Conservation (phyloP, 2,113 vertebrate species). For the Pterocles orientalis region DNA sequence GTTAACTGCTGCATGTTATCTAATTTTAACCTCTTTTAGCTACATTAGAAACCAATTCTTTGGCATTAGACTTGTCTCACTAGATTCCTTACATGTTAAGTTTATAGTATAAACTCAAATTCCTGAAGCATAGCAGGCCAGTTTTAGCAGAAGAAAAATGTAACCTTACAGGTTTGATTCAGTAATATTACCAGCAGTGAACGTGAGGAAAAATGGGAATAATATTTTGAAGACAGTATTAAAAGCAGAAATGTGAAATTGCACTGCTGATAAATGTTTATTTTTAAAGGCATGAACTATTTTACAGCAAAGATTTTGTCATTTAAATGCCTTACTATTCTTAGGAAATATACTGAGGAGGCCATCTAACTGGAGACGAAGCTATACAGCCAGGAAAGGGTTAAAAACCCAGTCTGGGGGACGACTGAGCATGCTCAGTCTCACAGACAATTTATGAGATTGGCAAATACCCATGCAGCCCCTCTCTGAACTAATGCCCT, state of each 20-base stretch:
- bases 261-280: neutral
- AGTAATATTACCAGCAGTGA: neutral
- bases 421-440: neutral
- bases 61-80: neutral
- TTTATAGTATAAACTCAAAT: conserved; percentile 11
- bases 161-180: neutral
- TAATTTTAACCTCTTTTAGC: neutral
- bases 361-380: neutral
- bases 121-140: neutral
- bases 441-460: neutral
- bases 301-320: neutral
- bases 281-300: neutral
- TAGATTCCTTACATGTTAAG: neutral
- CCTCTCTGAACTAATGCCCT: neutral
- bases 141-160: neutral
- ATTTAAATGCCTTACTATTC: neutral
- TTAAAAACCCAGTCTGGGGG: neutral
- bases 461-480: neutral
- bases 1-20: neutral
- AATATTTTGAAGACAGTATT: neutral
- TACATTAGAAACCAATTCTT: neutral
- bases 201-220: neutral
- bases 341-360: neutral
- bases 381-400: neutral
- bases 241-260: neutral